Evolutionary conservation across 2,797 vertebrate genomes (phyloP).

Genomic region (Catamblyrhynchus diadema): DNA sequence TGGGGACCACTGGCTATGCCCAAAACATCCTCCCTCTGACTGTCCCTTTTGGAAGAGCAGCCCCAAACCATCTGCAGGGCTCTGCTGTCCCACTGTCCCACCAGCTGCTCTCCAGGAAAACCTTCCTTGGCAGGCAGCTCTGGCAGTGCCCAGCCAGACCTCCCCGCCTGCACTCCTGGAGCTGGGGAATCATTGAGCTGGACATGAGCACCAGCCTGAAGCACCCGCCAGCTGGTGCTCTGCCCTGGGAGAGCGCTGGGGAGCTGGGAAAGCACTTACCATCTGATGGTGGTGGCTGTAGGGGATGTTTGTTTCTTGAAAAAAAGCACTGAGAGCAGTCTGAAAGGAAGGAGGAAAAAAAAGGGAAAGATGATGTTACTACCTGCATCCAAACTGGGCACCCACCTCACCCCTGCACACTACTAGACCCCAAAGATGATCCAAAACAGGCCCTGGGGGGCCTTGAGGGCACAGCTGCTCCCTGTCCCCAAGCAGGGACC

Average conservation of each 20-base stretch:
- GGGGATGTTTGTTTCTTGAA: slow-evolving; percentile 97
- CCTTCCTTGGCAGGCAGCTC: neutral
- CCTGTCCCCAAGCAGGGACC: neutral
- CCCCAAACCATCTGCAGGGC: neutral
- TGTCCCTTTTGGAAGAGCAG: neutral
- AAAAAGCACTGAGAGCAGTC: slow-evolving; percentile 98
- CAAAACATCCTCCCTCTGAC: neutral
- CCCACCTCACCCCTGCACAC: neutral
- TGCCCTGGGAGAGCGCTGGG: neutral
- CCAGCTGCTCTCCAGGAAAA: neutral
- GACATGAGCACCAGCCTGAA: neutral
- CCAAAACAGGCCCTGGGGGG: neutral
- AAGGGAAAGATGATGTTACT: neutral
- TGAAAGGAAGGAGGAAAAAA: slow-evolving; percentile 41
- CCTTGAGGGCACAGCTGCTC: neutral
- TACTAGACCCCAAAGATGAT: neutral
- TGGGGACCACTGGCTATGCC: neutral
- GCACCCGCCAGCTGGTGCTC: neutral
- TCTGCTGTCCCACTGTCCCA: neutral
- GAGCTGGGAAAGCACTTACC: slow-evolving; percentile 81
- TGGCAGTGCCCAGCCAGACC: neutral
- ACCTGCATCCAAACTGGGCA: neutral
- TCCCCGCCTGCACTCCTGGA: neutral
- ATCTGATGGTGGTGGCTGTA: slow-evolving; percentile 98
- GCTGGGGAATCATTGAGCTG: neutral